A percentile compares a stretch with the other conserved stretches of the same genome.
Evolutionary conservation across 2,888 invertebrate species (phyloP).

Genomic region (Ophioninae sp.): DNA sequence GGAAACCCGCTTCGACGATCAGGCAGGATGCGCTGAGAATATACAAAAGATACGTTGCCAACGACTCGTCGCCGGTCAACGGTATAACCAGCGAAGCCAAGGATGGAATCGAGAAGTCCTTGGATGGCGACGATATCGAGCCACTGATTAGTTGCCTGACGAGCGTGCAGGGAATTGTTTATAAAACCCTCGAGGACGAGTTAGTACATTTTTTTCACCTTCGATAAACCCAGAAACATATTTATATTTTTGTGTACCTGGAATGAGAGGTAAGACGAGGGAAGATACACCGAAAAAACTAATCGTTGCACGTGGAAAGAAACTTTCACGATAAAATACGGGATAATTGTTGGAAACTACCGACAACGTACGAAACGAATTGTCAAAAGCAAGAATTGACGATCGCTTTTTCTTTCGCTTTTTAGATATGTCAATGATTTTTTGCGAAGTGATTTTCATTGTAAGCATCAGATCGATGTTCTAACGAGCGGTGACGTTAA

Average conservation of each 20-base stretch:
- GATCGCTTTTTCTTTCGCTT: background rate
- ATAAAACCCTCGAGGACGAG: conserved; percentile 87
- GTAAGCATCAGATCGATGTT: conserved; percentile 96
- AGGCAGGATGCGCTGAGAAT: conserved; percentile 86
- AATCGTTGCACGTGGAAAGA: background rate
- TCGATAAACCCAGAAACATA: background rate
- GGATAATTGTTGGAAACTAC: background rate
- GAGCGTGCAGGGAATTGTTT: conserved; percentile 87
- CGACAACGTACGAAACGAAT: background rate
- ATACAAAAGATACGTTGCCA: conserved; percentile 89
- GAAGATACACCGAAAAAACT: background rate
- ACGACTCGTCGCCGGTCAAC: conserved; percentile 85
- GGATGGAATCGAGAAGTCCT: conserved; percentile 85
- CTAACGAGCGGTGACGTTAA: conserved; percentile 90
- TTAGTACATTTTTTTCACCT: conserved; percentile 76
- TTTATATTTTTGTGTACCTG: background rate
- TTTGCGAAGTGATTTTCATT: conserved; percentile 92
- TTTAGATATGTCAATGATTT: conserved; percentile 89
- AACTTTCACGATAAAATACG: background rate
- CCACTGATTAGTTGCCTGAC: conserved; percentile 88
- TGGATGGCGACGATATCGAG: conserved; percentile 86
- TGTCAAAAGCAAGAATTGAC: background rate
- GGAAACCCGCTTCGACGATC: conserved; percentile 70
- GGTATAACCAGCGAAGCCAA: conserved; percentile 84
- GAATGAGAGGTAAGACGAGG: background rate